phyloP scores from a whole-genome alignment of 2,113 vertebrate genomes.

The Daboia siamensis region DNA sequence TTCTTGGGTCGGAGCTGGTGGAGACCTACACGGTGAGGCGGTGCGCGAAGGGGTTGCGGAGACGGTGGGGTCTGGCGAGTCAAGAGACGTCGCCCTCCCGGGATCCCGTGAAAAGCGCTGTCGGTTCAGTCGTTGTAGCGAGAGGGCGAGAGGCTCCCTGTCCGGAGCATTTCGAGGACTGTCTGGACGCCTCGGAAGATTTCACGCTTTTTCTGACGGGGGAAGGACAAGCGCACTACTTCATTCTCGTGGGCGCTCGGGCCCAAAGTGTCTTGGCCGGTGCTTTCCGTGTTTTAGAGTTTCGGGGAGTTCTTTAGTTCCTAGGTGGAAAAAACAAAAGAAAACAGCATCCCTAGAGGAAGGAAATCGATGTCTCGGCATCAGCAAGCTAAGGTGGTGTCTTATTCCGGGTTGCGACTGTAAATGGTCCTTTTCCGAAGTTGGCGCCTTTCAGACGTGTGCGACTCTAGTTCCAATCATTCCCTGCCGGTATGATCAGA shows the following conservation, averaged over 20 bases:
- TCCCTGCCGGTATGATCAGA: neutral
- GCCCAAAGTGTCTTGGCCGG: neutral
- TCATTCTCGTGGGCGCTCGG: neutral
- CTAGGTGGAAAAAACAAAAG: neutral
- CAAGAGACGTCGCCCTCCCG: neutral
- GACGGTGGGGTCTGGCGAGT: neutral
- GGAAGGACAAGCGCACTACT: neutral
- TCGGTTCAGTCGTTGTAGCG: neutral
- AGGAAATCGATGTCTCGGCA: neutral
- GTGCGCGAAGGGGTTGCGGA: neutral
- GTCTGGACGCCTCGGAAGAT: neutral
- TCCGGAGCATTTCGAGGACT: neutral
- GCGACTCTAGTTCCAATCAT: neutral
- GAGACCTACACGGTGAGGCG: conserved; percentile 86
- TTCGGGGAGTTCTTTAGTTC: neutral
- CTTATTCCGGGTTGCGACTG: neutral
- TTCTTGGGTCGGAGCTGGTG: conserved; percentile 88
- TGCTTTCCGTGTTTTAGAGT: too few species aligned
- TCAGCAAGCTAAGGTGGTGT: neutral
- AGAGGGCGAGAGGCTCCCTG: neutral
- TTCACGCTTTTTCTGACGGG: neutral
- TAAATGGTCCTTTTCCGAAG: neutral
- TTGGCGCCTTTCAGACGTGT: neutral
- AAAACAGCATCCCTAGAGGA: neutral
- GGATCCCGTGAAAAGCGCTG: neutral